These are phyloP conservation scores for Malthinus seriepunctatus DNA, from an alignment of 2,888 invertebrate genomes.

Conservation along the genomic window DNA sequence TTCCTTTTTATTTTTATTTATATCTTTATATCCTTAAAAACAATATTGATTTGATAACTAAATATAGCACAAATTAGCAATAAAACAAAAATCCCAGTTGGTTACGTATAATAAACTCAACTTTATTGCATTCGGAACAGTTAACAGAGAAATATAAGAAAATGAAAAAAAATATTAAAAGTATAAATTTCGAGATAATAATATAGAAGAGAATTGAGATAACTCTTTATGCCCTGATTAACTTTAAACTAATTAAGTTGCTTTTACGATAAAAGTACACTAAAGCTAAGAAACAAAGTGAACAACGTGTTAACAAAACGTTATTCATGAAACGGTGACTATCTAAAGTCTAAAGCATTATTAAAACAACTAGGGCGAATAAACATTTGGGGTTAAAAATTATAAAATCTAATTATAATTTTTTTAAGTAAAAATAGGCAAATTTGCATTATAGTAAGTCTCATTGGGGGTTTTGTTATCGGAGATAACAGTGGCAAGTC, in stretches of 20 bases:
- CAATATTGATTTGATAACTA: no score
- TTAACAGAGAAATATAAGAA: neutral
- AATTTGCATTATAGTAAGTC: conserved; percentile 17
- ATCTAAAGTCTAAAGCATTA: no score
- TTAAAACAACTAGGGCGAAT: neutral
- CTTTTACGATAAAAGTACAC: conserved; percentile 11
- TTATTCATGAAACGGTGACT: no score
- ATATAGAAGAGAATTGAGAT: neutral
- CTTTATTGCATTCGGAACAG: neutral
- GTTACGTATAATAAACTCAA: conserved; percentile 1
- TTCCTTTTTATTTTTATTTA: no score
- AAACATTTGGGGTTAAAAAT: conserved; percentile 8
- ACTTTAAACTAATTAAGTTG: conserved; percentile 21
- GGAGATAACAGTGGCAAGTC: conserved; percentile 21
- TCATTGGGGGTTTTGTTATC: conserved; percentile 24
- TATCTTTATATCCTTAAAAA: no score
- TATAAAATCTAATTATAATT: conserved; percentile 18
- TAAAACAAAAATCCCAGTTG: no score
- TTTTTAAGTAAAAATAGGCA: conserved; percentile 6
- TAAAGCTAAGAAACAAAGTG: conserved; percentile 12
- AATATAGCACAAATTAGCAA: no score
- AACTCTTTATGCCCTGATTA: conserved; percentile 18
- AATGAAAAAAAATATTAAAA: conserved; percentile 8
- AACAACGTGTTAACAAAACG: conserved; percentile 19
- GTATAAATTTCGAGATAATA: conserved; percentile 2